Evolutionary conservation across 2,797 vertebrate genomes (phyloP), one percentile per base, ranked within the genome.

Genomic region (Neostethus bicornis): DNA sequence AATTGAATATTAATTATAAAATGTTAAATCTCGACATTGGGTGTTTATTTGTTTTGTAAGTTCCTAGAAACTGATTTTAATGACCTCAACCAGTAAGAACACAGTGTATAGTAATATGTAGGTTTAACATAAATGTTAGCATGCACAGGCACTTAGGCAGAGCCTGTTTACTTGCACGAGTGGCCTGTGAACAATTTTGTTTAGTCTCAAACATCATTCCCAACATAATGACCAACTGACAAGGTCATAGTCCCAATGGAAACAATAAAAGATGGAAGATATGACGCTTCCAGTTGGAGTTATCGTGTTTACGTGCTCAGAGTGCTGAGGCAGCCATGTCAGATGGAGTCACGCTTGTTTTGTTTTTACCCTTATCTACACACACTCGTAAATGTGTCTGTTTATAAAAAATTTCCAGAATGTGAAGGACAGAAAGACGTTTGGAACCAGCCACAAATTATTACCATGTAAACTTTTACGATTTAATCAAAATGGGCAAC

Each of bases 241-340:
- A 31, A 54, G 58, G 38, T 45, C 66, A 46, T 39, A 70, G 69
- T 76, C 29, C 53, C 11, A 11, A 25, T 6, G 7, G 7, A 20
- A 41, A 39, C 46, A 50, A 53, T 55, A 51, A 61, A 77, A 61
- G 26, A 45, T 26, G 3, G 13, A 21, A 45, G 53, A 57, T 53
- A 42, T 1, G 32, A 51, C 5, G 21, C 13, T 4, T 31, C 41
- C 0, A 4, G 25, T 35, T 8, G 41, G 9, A 6, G 1, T 3
- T 11, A 8, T 12, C 29, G 47, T 61, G 28, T 51, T 65, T n/a
- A 24, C 9, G 1, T 39, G 28, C 11, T 7, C 7, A 8, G n/a
- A 42, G 17, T 2, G 56, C 62, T 53, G 52, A 46, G 60, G 14
- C n/a, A 19, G 38, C 53, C 31, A 8, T 2, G 1, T 4, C 1